Evolutionary conservation across 2,113 vertebrate genomes (phyloP).

Genomic region (Sebastes fasciatus): DNA sequence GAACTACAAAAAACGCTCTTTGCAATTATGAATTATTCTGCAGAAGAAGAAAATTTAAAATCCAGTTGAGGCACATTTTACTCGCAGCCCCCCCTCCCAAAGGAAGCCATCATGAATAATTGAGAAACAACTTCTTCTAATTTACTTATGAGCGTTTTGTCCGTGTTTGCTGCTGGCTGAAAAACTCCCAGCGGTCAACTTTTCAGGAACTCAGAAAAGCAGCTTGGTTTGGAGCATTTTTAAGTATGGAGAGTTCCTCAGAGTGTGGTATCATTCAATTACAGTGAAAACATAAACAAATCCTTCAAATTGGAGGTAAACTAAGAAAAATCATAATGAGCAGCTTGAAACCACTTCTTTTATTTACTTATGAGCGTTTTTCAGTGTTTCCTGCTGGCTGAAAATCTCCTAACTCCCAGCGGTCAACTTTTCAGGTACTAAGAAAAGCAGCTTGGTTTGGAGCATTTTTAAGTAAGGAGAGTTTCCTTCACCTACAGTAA

Average conservation of each 20-base stretch:
- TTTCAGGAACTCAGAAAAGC: neutral
- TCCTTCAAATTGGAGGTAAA: neutral
- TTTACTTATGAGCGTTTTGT: neutral
- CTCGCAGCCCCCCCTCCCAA: constrained; percentile 26
- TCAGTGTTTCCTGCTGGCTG: neutral
- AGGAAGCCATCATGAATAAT: constrained; percentile 47
- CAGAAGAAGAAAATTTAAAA: constrained; percentile 38
- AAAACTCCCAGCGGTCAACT: neutral
- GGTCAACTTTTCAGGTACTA: neutral
- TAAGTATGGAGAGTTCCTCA: neutral
- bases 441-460: neutral
- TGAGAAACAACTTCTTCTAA: constrained; percentile 5
- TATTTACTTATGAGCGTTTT: neutral
- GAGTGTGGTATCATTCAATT: constrained; percentile 6
- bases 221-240: neutral
- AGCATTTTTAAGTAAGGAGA: no score
- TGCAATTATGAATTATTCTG: constrained; percentile 41
- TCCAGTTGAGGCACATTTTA: constrained; percentile 32
- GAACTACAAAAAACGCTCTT: constrained; percentile 1
- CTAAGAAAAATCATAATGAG: constrained; percentile 17
- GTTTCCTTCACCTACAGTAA: neutral
- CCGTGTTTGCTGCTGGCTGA: neutral
- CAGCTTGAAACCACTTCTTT: neutral
- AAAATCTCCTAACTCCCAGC: no score
- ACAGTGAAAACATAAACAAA: neutral